These are phyloP conservation scores for Palaemon carinicauda DNA, from an alignment of 1,140 invertebrate species.

Conservation along the genomic window DNA sequence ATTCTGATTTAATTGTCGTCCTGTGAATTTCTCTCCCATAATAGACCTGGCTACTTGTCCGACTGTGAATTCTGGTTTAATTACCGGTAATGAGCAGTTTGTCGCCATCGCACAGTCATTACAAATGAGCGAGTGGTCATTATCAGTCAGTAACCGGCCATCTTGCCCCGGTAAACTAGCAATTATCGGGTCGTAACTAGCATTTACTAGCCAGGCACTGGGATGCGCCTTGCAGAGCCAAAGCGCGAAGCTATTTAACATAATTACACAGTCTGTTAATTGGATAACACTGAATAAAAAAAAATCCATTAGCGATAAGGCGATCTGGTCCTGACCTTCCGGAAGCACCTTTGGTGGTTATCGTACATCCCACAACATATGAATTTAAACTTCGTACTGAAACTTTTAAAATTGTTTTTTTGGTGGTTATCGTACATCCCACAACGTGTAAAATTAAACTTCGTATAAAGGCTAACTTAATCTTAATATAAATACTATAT, in stretches of 20 bases:
- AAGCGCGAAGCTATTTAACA: conserved; percentile 10
- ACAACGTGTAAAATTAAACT: not conserved
- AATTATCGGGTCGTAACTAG: conserved; percentile 18
- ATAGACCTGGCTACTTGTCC: conserved; percentile 24
- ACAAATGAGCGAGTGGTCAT: not conserved
- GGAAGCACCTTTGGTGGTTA: not conserved
- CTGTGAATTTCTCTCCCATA: not conserved
- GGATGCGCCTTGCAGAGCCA: not conserved
- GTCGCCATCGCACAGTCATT: not conserved
- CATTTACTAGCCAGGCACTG: not conserved
- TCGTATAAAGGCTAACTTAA: no score
- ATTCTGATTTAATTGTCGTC: not conserved
- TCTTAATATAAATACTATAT: no score
- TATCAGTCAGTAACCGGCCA: not conserved
- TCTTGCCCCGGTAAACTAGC: not conserved
- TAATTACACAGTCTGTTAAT: conserved; percentile 42
- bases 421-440: no score
- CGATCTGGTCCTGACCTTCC: not conserved
- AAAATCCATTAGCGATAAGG: conserved; percentile 42
- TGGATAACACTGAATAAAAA: conserved; percentile 28
- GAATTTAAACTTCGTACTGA: no score
- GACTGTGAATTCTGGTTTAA: conserved; percentile 17
- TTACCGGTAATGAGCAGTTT: conserved; percentile 33
- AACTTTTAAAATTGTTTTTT: no score
- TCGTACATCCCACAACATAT: not conserved